These are phyloP conservation scores for Torymus aiolomorphi DNA, from an alignment of 2,888 invertebrate genomes.

Conservation along the genomic window DNA sequence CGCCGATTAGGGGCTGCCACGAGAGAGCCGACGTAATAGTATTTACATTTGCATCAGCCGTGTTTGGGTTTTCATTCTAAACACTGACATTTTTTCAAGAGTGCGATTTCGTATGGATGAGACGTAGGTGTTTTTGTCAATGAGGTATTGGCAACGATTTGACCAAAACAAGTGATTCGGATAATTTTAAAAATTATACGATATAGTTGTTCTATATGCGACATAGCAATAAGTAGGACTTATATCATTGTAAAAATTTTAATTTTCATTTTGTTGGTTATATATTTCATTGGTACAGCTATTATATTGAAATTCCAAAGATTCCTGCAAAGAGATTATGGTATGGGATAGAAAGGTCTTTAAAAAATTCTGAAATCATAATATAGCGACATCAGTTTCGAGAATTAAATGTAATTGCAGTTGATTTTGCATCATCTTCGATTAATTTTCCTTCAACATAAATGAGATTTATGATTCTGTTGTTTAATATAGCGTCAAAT, in stretches of 20 bases:
- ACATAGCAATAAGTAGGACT: neutral
- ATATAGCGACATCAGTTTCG: neutral
- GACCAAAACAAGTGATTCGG: too few relatives aligned
- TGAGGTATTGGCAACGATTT: too few relatives aligned
- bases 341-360: too few relatives aligned
- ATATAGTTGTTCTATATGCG: too few relatives aligned
- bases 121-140: too few relatives aligned
- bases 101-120: neutral
- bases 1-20: neutral
- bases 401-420: slow-evolving; percentile 25
- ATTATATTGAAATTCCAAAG: too few relatives aligned
- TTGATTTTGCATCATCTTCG: slow-evolving; percentile 27
- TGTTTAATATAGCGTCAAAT: slow-evolving; percentile 5
- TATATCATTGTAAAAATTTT: neutral
- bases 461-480: slow-evolving; percentile 19
- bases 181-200: too few relatives aligned
- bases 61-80: slow-evolving; percentile 6
- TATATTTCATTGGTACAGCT: too few relatives aligned
- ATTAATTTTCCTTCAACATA: neutral
- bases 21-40: slow-evolving; percentile 8
- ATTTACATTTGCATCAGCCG: slow-evolving; percentile 33
- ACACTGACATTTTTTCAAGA: neutral
- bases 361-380: neutral
- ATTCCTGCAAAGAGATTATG: too few relatives aligned
- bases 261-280: too few relatives aligned